Conservation (phyloP, 2,113 vertebrate species). For the Chlamydotis undulata region DNA sequence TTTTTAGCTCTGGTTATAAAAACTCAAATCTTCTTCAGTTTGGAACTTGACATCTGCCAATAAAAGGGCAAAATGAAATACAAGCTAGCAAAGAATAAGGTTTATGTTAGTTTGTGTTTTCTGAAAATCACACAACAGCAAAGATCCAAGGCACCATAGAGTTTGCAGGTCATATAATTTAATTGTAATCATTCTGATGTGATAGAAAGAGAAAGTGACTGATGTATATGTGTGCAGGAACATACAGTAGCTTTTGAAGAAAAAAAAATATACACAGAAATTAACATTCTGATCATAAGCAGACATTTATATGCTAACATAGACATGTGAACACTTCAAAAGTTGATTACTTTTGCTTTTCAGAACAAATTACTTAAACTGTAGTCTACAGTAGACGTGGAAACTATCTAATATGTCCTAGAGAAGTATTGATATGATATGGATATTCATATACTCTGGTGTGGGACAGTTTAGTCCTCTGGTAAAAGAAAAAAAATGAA, state of each 20-base stretch:
- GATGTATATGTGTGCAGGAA: background rate
- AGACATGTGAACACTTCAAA: background rate
- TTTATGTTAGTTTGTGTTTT: background rate
- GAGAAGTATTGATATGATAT: background rate
- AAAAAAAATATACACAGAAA: background rate
- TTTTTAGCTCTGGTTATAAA: constrained; percentile 35
- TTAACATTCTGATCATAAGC: background rate
- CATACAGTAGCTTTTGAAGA: background rate
- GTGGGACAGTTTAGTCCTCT: background rate
- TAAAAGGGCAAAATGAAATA: constrained; percentile 40
- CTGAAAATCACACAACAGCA: background rate
- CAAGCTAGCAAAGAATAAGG: background rate
- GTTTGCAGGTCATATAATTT: background rate
- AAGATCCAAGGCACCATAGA: background rate
- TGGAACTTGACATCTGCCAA: background rate
- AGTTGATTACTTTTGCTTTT: background rate
- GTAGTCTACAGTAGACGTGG: background rate
- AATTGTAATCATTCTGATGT: background rate
- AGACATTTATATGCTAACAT: background rate
- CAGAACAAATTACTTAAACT: background rate
- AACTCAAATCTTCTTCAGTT: constrained; percentile 15
- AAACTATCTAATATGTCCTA: background rate
- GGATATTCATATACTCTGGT: background rate
- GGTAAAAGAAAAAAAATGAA: background rate
- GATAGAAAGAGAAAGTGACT: background rate